Percentiles rank a stretch among this genome's conserved stretches.
Conservation (phyloP, 2,113 vertebrate species). For the Sylvietta virens region DNA sequence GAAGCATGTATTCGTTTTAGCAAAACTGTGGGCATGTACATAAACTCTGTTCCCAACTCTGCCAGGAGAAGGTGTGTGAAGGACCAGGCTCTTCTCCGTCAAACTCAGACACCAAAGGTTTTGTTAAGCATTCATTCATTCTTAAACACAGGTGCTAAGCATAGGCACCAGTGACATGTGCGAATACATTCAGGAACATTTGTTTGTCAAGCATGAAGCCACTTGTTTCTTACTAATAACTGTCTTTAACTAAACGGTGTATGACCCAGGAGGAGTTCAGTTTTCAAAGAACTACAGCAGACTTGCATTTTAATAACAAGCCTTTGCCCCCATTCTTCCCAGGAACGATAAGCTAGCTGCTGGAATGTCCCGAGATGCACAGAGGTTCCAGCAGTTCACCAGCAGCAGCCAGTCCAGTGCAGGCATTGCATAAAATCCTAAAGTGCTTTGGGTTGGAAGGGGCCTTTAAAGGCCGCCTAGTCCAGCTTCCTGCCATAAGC, state of each 20-base stretch:
- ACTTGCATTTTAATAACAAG: not conserved
- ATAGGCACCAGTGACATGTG: fast-evolving
- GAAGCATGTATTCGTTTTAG: not conserved
- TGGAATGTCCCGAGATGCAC: not conserved
- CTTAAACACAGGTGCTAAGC: not conserved
- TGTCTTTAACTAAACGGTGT: not conserved
- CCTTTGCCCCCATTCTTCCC: not conserved
- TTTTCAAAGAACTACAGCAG: not conserved
- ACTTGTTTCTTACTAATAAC: not conserved
- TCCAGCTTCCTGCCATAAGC: not conserved
- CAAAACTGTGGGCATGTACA: not conserved
- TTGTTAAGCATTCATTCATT: not conserved
- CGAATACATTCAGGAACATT: not conserved
- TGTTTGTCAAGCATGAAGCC: not conserved
- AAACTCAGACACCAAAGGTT: not conserved
- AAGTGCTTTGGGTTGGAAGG: not conserved
- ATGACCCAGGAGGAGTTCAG: not conserved
- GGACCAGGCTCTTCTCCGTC: not conserved
- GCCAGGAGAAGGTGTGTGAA: not conserved
- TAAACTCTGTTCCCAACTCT: not conserved
- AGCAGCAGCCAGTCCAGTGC: not conserved
- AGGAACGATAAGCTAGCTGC: not conserved
- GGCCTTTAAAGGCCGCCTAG: not conserved
- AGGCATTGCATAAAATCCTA: not conserved
- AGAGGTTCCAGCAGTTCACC: not conserved